Conservation (phyloP, 2,797 vertebrate species). For the Propithecus deckenii region DNA sequence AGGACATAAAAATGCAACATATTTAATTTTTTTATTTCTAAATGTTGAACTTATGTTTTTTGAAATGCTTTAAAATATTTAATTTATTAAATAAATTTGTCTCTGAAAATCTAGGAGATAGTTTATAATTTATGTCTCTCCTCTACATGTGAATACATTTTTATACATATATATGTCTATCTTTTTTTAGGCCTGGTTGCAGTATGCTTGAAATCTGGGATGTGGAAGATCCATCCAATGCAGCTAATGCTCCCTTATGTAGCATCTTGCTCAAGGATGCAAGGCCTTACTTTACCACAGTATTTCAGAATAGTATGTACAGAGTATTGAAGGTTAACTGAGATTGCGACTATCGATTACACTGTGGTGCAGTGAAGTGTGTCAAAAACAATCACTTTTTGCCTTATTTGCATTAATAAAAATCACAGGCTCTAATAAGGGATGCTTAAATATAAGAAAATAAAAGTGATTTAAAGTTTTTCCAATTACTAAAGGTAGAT, state of each 20-base stretch:
- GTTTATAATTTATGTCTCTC: neutral
- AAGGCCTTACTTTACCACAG: slow-evolving; percentile 89
- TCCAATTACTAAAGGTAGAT: slow-evolving; percentile 42
- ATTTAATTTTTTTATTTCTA: neutral
- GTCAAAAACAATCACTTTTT: slow-evolving; percentile 41
- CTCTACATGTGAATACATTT: neutral
- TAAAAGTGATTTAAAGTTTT: slow-evolving; percentile 32
- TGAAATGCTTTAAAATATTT: neutral
- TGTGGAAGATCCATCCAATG: slow-evolving; percentile 89
- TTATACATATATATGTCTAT: neutral
- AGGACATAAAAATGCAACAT: neutral
- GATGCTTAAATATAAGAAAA: slow-evolving; percentile 1
- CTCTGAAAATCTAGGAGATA: neutral
- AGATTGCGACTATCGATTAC: neutral
- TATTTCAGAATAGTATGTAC: slow-evolving; percentile 92
- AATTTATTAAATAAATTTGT: neutral
- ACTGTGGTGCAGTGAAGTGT: slow-evolving; percentile 26
- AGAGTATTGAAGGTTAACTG: slow-evolving; percentile 88
- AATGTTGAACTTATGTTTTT: neutral
- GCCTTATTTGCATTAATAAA: slow-evolving; percentile 26
- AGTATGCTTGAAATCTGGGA: slow-evolving; percentile 97
- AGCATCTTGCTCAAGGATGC: slow-evolving; percentile 86
- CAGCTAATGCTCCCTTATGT: slow-evolving; percentile 88
- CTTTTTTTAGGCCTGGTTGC: slow-evolving; percentile 89
- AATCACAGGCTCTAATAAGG: slow-evolving; percentile 39